Conservation (phyloP, 2,113 vertebrate genomes). For the Acinonyx jubatus region DNA sequence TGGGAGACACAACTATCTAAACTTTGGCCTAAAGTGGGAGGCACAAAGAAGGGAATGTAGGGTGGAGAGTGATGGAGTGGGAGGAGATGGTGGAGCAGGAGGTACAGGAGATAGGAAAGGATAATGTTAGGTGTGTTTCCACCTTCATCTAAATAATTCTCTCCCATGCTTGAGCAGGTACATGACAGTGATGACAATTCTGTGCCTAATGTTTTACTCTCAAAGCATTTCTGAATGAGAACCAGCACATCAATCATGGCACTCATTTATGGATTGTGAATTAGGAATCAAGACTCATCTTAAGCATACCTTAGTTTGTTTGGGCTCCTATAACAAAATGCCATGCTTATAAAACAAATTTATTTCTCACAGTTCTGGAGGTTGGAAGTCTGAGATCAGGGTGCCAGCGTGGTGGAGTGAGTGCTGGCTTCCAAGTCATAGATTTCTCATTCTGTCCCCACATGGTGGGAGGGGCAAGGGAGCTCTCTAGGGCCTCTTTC, state of each 20-base stretch:
- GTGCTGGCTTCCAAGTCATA: not conserved
- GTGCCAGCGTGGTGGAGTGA: not conserved
- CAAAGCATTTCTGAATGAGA: not conserved
- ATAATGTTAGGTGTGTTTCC: not conserved
- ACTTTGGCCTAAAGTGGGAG: not conserved
- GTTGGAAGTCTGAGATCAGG: not conserved
- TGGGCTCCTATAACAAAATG: not conserved
- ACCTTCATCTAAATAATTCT: not conserved
- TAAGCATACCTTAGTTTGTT: not conserved
- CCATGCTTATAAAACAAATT: not conserved
- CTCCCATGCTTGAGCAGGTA: rapidly evolving
- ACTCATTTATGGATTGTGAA: not conserved
- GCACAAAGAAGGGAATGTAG: not conserved
- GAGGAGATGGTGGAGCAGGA: not conserved
- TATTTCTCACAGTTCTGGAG: not conserved
- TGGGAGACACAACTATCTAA: not conserved
- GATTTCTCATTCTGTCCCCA: not conserved
- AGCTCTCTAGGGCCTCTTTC: not conserved
- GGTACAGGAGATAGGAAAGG: not conserved
- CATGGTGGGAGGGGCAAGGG: not conserved
- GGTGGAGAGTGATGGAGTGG: not conserved
- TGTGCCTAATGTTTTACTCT: not conserved
- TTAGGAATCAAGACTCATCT: not conserved
- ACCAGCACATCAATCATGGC: not conserved
- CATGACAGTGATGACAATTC: not conserved